A percentile compares a stretch with the other conserved stretches of the same genome.
These are phyloP conservation scores for Melanostoma scalare DNA, from an alignment of 2,888 invertebrate genomes.

Conservation along the genomic window DNA sequence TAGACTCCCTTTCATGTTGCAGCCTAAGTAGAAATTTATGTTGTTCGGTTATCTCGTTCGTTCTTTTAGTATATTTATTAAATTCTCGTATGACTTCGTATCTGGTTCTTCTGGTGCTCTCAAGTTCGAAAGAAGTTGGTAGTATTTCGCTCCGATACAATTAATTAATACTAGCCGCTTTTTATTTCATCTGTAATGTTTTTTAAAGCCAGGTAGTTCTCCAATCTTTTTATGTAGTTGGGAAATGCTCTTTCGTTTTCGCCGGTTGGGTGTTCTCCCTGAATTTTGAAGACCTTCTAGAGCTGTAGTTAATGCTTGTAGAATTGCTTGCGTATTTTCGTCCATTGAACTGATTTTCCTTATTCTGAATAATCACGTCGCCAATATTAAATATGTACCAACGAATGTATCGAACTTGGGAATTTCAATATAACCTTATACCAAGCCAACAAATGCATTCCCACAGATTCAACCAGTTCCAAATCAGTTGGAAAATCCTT, in stretches of 20 bases:
- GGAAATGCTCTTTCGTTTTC: slow-evolving; percentile 4
- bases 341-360: background rate
- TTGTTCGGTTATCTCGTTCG: slow-evolving; percentile 14
- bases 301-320: background rate
- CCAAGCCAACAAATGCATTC: no score
- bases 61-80: background rate
- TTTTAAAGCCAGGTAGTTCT: slow-evolving; percentile 3
- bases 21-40: background rate
- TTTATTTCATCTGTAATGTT: slow-evolving; percentile 5
- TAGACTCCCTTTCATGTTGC: slow-evolving; percentile 1
- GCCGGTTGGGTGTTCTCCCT: background rate
- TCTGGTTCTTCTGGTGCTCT: slow-evolving; percentile 13
- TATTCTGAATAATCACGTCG: slow-evolving; percentile 5
- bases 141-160: slow-evolving; percentile 15
- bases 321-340: background rate
- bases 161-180: slow-evolving; percentile 10
- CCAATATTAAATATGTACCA: slow-evolving; percentile 1
- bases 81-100: background rate
- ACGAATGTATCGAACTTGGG: no score
- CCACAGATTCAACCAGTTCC: no score
- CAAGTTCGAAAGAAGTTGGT: background rate
- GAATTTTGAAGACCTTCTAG: background rate
- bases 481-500: no score
- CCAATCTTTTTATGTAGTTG: slow-evolving; percentile 3
- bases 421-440: no score